These are phyloP conservation scores for Drosophila rellima DNA, from an alignment of 2,888 invertebrate species.

Conservation along the genomic window DNA sequence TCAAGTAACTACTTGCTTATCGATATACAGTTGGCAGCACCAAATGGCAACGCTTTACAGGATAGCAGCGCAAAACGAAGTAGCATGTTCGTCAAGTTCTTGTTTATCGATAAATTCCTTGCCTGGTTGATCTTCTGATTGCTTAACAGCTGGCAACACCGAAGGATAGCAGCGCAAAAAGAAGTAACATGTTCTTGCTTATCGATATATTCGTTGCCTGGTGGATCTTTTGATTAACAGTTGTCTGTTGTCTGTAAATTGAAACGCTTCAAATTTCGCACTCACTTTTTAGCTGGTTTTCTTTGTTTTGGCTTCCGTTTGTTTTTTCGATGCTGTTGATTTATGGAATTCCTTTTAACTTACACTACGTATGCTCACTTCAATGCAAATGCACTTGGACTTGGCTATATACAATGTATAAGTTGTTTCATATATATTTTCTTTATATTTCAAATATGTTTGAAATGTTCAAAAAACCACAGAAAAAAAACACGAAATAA, in stretches of 20 bases:
- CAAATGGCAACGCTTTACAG: constrained; percentile 5
- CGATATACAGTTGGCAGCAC: constrained; percentile 3
- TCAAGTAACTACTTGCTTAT: background rate
- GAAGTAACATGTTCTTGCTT: too few relatives aligned
- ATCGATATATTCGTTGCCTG: too few relatives aligned
- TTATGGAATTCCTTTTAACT: constrained; percentile 51
- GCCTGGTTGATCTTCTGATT: background rate
- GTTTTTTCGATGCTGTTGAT: constrained; percentile 7
- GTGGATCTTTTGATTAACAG: too few relatives aligned
- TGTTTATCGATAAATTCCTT: constrained; percentile 11
- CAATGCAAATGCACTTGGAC: constrained; percentile 62
- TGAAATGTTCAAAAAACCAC: constrained; percentile 25
- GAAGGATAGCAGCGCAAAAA: constrained; percentile 14
- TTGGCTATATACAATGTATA: constrained; percentile 42
- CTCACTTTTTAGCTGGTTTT: constrained; percentile 34
- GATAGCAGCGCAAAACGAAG: too few relatives aligned
- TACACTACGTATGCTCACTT: constrained; percentile 54
- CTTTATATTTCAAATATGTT: constrained; percentile 15
- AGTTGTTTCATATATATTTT: background rate
- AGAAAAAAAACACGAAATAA: constrained; percentile 32
- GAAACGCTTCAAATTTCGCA: constrained; percentile 12
- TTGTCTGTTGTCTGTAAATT: too few relatives aligned
- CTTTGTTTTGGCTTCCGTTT: constrained; percentile 11
- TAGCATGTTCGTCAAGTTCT: background rate
- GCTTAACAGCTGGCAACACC: constrained; percentile 7